Evolutionary conservation across 2,113 vertebrate genomes (phyloP).

Genomic region (Arvicanthis niloticus): DNA sequence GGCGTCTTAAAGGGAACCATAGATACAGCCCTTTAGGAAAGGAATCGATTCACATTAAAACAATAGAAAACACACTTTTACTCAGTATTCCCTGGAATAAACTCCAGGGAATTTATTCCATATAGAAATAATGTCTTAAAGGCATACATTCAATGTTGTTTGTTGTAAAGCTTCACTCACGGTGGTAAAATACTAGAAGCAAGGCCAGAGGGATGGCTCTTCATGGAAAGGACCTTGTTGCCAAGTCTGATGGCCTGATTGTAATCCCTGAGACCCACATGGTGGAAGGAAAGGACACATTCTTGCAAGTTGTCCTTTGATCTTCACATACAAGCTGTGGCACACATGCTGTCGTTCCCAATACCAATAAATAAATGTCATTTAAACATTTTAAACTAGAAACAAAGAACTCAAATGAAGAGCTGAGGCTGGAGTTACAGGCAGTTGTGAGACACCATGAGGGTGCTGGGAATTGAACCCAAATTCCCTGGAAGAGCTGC

Average conservation of each 20-base stretch:
- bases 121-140: constrained; percentile 1
- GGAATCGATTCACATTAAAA: neutral
- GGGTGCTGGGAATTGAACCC: neutral
- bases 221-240: neutral
- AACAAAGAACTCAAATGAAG: neutral
- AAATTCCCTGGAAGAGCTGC: neutral
- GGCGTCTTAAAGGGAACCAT: neutral
- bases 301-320: neutral
- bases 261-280: neutral
- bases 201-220: neutral
- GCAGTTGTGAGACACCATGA: too few relatives aligned
- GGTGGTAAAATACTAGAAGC: neutral
- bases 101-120: neutral
- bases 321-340: neutral
- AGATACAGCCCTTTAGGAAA: neutral
- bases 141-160: neutral
- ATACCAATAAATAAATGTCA: neutral
- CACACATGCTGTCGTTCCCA: neutral
- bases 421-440: neutral
- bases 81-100: too few relatives aligned
- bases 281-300: neutral
- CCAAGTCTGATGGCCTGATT: neutral
- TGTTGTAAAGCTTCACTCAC: neutral
- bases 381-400: neutral
- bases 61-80: neutral